phyloP scores from a whole-genome alignment of 1,140 invertebrate genomes.

The Drosophila rhopaloa region DNA sequence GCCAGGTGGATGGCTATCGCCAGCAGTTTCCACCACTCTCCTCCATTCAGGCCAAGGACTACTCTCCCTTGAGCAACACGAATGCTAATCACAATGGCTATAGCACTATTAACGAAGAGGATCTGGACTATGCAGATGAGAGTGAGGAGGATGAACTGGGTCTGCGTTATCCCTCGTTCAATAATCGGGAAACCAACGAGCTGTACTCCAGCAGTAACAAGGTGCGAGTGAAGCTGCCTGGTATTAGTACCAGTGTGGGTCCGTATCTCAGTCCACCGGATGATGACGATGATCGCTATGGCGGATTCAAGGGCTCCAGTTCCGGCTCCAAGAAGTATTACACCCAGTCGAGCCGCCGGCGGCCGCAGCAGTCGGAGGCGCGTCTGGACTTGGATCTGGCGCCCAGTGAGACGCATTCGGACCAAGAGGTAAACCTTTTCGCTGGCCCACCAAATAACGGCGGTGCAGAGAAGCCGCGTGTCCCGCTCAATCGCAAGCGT shows the following conservation, averaged over 20 bases:
- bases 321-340: conserved; percentile 64
- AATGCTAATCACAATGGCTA: conserved; percentile 58
- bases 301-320: conserved; percentile 49
- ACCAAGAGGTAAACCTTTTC: conserved; percentile 83
- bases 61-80: conserved; percentile 45
- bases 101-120: conserved; percentile 76
- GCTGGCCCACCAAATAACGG: conserved; percentile 45
- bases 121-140: conserved; percentile 76
- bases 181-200: conserved; percentile 65
- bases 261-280: conserved; percentile 78
- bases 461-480: conserved; percentile 69
- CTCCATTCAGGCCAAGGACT: conserved; percentile 71
- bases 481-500: conserved; percentile 81
- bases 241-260: conserved; percentile 63
- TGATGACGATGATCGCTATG: conserved; percentile 43
- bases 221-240: conserved; percentile 64
- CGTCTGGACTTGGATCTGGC: conserved; percentile 72
- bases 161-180: conserved; percentile 51
- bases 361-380: conserved; percentile 63
- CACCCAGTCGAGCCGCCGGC: conserved; percentile 50
- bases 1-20: conserved; percentile 91
- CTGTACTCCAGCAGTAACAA: conserved; percentile 68
- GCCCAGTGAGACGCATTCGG: conserved; percentile 70
- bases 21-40: conserved; percentile 87
- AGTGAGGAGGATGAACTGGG: conserved; percentile 75